phyloP scores from a whole-genome alignment of 2,888 invertebrate genomes.

The Pharmacophagus antenor region DNA sequence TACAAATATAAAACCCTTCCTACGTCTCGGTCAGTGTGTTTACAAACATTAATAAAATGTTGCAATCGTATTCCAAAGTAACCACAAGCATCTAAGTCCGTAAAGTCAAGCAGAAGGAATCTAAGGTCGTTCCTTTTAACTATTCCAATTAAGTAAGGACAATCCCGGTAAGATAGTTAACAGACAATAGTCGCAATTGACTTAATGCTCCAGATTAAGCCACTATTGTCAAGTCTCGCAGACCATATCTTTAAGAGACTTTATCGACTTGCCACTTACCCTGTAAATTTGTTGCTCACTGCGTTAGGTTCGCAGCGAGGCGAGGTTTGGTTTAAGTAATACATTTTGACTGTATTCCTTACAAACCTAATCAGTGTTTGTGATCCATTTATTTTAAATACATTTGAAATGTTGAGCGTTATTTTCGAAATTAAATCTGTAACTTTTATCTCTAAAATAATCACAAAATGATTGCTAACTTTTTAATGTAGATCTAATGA shows the following conservation, averaged over 20 bases:
- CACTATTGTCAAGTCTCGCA: conserved; percentile 19
- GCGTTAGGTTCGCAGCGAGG: not conserved
- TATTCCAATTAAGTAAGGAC: conserved; percentile 24
- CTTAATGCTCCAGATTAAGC: conserved; percentile 27
- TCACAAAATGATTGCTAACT: too few species aligned
- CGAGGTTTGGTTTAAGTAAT: not conserved
- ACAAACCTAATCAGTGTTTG: too few species aligned
- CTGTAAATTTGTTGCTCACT: not conserved
- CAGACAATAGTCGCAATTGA: conserved; percentile 26
- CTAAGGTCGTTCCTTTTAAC: conserved; percentile 15
- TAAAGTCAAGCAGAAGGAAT: conserved; percentile 13
- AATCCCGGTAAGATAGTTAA: conserved; percentile 22
- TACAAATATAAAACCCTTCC: too few species aligned
- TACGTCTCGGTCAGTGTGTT: too few species aligned
- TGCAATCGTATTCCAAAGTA: too few species aligned
- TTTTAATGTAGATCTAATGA: too few species aligned
- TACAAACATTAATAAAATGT: too few species aligned
- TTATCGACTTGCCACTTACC: conserved; percentile 2
- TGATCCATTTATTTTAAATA: too few species aligned
- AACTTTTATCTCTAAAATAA: too few species aligned
- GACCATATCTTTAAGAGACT: conserved; percentile 13
- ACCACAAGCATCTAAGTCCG: not conserved
- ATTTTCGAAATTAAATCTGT: too few species aligned
- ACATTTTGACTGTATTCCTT: not conserved
- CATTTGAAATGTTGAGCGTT: too few species aligned